Evolutionary conservation across 2,888 invertebrate species (phyloP), one percentile per base, ranked within the genome.

Genomic region (Eumacrocentrus americanus): DNA sequence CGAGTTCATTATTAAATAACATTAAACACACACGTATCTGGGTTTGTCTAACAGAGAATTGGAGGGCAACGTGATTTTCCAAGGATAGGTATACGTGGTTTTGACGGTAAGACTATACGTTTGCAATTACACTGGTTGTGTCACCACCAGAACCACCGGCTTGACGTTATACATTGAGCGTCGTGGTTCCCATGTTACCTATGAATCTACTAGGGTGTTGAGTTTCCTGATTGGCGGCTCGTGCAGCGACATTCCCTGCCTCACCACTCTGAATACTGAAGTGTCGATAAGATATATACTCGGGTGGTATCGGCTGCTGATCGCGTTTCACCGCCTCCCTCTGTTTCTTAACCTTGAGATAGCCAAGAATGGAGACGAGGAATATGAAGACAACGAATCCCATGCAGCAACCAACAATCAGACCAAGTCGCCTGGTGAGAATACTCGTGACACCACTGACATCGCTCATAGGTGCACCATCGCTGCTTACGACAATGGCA

Each of bases 371-470:
- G n/a, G 92, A 91, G 58, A 93, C 90, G 73, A 94, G 84, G 22
- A 92, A 88, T 54, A 94, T 86, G 76, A 94, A 93, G 51, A 94
- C 91, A 63, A 93, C 86, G 73, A 92, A 90, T 55, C 93, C 93
- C 84, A 94, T 88, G 75, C 91, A 91, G 77, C 92, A 91, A 53
- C 94, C 94, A 58, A 94, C 90, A 70, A 94, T 92, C 67, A 94
- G 86, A 25, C 94, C 93, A 58, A 94, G 84, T 67, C 94, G 86
- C 61, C 93, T 85, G 3, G 92, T 91, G 37, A 94, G 83, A 73
- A 94, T 88, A 62, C 90, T 91, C 67, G 89, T 88, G 44, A 90
- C 87, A 42, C 86, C 86, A 5, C 73, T 75, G 1, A 74, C 72
- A 56, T 78, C 78, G 12, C 78, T 77, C 80, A 89, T 87, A 6